These are phyloP conservation scores for Drymonia ruficornis DNA, from an alignment of 2,888 invertebrate genomes.

Conservation along the genomic window DNA sequence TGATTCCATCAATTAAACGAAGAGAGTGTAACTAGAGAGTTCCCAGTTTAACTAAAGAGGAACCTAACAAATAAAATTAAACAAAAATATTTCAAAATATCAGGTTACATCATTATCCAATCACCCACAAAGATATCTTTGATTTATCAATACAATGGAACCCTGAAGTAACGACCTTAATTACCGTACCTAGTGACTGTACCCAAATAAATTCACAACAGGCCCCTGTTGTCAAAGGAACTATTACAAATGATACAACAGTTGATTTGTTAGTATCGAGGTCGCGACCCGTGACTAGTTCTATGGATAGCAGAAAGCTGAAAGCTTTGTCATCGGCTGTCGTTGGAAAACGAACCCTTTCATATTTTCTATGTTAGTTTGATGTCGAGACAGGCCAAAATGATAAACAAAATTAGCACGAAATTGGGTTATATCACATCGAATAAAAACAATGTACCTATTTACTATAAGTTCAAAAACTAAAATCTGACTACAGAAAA, in stretches of 20 bases:
- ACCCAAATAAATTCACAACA: slow-evolving; percentile 4
- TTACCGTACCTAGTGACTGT: no score
- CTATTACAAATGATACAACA: slow-evolving; percentile 27
- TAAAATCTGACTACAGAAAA: no score
- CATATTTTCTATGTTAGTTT: background rate
- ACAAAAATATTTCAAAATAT: no score
- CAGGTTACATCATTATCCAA: slow-evolving; percentile 11
- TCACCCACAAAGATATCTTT: background rate
- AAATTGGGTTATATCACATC: no score
- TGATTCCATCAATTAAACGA: no score
- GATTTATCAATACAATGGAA: background rate
- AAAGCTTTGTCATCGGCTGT: slow-evolving; percentile 4
- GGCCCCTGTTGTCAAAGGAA: slow-evolving; percentile 24
- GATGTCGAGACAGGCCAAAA: slow-evolving; percentile 1
- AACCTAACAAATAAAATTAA: no score
- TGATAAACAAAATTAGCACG: no score
- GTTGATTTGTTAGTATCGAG: slow-evolving; percentile 26
- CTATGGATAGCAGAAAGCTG: background rate
- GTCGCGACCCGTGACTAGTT: slow-evolving; percentile 10
- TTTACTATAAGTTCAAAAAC: no score
- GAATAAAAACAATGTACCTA: no score
- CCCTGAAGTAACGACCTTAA: slow-evolving; percentile 5
- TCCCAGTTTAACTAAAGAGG: no score
- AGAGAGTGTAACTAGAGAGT: no score
- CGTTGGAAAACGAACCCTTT: background rate